Conservation (phyloP, 2,888 invertebrate species). For the Drosophila neotestacea region DNA sequence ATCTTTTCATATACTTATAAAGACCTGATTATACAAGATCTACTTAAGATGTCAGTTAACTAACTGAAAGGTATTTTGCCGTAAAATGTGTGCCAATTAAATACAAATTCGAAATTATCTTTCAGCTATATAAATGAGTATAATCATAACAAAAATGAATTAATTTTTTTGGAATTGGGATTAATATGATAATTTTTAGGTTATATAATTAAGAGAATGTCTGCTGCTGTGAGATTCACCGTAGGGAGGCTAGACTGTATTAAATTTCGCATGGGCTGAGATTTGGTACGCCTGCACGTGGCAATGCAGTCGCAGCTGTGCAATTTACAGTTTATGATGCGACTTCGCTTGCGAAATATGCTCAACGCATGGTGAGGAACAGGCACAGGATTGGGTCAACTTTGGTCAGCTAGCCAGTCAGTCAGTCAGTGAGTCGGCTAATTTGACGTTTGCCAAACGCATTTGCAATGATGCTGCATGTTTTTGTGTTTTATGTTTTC, state of each 20-base stretch:
- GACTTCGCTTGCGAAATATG: slow-evolving; percentile 69
- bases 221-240: neutral
- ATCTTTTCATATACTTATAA: too few relatives aligned
- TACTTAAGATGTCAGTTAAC: neutral
- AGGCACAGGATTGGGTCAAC: slow-evolving; percentile 66
- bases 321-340: slow-evolving; percentile 78
- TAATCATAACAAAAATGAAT: too few relatives aligned
- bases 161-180: too few relatives aligned
- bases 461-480: slow-evolving; percentile 59
- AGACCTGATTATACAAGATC: too few relatives aligned
- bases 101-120: too few relatives aligned
- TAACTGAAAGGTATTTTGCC: neutral
- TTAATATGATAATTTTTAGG: too few relatives aligned
- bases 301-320: slow-evolving; percentile 77
- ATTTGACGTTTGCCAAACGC: slow-evolving; percentile 65
- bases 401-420: slow-evolving; percentile 37
- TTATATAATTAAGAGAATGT: neutral
- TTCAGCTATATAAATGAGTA: too few relatives aligned
- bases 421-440: slow-evolving; percentile 61
- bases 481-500: neutral
- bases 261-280: slow-evolving; percentile 60
- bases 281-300: slow-evolving; percentile 74
- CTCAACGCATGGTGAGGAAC: slow-evolving; percentile 10
- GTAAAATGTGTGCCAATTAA: too few relatives aligned
- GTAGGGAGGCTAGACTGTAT: neutral